These are phyloP conservation scores for Machimus rusticus DNA, from an alignment of 2,888 invertebrate species.

Conservation along the genomic window DNA sequence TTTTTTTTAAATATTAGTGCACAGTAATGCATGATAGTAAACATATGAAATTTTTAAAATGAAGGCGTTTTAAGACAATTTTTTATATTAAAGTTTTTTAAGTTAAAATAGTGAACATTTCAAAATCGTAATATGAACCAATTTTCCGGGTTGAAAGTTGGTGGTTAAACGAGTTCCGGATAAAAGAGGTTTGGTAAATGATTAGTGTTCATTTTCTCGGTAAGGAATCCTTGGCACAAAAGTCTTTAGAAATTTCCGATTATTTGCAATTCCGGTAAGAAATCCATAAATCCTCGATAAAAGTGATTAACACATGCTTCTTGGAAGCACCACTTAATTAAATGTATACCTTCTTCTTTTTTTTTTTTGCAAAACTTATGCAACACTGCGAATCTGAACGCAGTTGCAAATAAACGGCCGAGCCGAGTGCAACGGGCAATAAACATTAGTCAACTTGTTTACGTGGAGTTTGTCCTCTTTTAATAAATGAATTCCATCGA, in stretches of 20 bases:
- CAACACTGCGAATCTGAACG: not conserved
- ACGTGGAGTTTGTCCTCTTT: conserved; percentile 17
- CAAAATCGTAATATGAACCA: too few relatives aligned
- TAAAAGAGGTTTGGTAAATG: too few relatives aligned
- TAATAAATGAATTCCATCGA: conserved; percentile 9
- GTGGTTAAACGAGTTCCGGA: too few relatives aligned
- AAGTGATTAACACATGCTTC: not conserved
- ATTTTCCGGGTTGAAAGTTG: too few relatives aligned
- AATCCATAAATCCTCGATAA: not conserved
- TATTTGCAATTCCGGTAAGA: not conserved
- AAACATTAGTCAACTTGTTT: conserved; percentile 10
- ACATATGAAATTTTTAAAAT: too few relatives aligned
- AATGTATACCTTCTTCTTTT: not conserved
- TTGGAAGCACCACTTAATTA: not conserved
- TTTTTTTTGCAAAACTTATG: not conserved
- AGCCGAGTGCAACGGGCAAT: not conserved
- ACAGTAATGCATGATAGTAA: too few relatives aligned
- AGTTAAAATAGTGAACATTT: too few relatives aligned
- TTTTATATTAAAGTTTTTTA: too few relatives aligned
- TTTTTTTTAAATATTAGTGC: too few relatives aligned
- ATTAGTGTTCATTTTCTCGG: not conserved
- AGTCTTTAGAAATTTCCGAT: not conserved
- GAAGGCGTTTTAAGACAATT: too few relatives aligned
- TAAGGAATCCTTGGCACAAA: not conserved
- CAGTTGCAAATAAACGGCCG: not conserved